These are phyloP conservation scores for Hyles vespertilio DNA, from an alignment of 1,140 invertebrate species.

Conservation along the genomic window DNA sequence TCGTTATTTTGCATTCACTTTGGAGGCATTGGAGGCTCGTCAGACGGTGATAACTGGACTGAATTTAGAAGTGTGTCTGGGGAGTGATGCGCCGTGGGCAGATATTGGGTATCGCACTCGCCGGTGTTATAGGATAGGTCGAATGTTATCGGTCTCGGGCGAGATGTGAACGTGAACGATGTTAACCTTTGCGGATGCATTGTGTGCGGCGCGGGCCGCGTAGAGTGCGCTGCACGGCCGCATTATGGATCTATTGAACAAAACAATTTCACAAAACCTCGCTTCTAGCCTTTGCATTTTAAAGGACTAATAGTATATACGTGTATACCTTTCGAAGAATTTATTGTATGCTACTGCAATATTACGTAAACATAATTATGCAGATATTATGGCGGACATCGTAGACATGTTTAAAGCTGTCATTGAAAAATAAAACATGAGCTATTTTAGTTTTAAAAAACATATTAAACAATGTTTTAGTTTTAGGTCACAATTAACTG, in stretches of 20 bases:
- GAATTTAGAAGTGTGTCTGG: constrained; percentile 14
- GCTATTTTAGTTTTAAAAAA: too few species aligned
- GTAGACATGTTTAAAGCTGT: too few species aligned
- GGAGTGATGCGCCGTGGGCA: neutral
- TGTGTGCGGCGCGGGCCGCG: neutral
- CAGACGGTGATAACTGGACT: constrained; percentile 19
- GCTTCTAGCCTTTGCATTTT: too few species aligned
- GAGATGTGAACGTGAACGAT: constrained; percentile 17
- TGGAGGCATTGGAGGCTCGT: constrained; percentile 22
- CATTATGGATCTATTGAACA: neutral
- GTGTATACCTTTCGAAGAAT: too few species aligned
- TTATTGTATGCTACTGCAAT: too few species aligned
- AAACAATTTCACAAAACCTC: too few species aligned
- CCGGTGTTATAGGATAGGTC: constrained; percentile 15
- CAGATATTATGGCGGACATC: too few species aligned
- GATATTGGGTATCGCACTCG: constrained; percentile 2
- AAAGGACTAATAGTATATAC: too few species aligned
- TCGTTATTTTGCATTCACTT: constrained; percentile 41
- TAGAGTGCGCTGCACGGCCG: neutral
- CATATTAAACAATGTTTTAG: too few species aligned
- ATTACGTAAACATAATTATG: too few species aligned
- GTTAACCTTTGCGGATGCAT: constrained; percentile 16
- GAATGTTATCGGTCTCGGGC: constrained; percentile 22
- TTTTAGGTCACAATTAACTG: too few species aligned
- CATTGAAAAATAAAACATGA: too few species aligned